Base-by-base conservation (phyloP, 2,113 vertebrate species). In the Speoplatyrhinus poulsoni region DNA sequence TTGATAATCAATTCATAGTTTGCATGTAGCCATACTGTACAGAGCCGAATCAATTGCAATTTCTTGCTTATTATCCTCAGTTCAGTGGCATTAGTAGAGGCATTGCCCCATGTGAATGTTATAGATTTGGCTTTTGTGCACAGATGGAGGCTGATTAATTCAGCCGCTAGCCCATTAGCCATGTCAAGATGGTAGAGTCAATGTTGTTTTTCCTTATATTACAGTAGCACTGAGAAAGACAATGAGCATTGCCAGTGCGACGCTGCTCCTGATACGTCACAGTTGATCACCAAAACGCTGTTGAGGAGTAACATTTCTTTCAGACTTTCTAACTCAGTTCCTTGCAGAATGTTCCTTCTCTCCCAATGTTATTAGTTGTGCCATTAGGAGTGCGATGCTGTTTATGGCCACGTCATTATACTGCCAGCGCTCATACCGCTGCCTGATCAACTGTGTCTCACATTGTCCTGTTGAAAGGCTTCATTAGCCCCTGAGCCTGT, bases 91-190 rank as follows among this genome's bases (percentile, higher is more conserved):
- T 53, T 47, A 62, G 54, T 50, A 58, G 52, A 69, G 52, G 63
- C 26, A 70, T 64, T 63, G 16, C 47, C 15, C 33, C 17, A 64
- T 62, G 47, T 53, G 65, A 75, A 65, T 61, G 58, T 69, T 61
- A 71, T 75, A 67, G 77, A 76, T 74, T 73, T 81, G 79, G 15
- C 52, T 67, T 73, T 76, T 77, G 77, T 66, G 70, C 16, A 57
- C 74, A 69, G 61, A 86, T 70, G 57, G 79, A 69, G 72, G 68
- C 67, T 79, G 79, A 89, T 87, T 86, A 81, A 80, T 84, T 75
- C 83, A 73, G 71, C 72, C 75, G 72, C 60, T 68, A 68, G 67
- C 50, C 69, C 71, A 85, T 84, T 82, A 77, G 69, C 64, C 55
- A 56, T 77, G 79, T 73, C 70, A 83, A 61, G 41, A 55, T 65